Conservation (phyloP, 2,113 vertebrate species). For the Phoxinus phoxinus region DNA sequence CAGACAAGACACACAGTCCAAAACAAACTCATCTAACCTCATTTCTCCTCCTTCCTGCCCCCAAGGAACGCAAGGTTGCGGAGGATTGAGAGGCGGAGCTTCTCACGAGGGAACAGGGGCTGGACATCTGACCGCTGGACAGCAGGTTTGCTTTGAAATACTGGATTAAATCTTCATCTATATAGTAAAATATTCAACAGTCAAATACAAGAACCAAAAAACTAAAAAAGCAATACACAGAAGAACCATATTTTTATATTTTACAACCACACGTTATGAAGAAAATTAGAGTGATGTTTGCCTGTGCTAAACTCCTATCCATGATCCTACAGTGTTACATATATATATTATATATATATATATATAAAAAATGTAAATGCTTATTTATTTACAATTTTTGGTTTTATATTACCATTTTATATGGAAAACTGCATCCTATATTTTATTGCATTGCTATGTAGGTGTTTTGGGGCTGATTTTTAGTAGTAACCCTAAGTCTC, state of each 20-base stretch:
- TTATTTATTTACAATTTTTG: too few species aligned
- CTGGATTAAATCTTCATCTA: slow-evolving; percentile 83
- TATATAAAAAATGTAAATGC: too few species aligned
- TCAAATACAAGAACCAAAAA: slow-evolving; percentile 31
- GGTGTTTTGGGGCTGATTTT: neutral
- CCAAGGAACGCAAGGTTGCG: slow-evolving; percentile 71
- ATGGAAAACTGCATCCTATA: neutral
- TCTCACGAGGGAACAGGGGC: slow-evolving; percentile 82
- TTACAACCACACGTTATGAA: neutral
- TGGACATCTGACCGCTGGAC: slow-evolving; percentile 76
- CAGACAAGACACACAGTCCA: slow-evolving; percentile 6
- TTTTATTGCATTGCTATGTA: neutral
- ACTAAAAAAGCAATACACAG: neutral
- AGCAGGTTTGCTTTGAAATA: slow-evolving; percentile 80
- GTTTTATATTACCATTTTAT: neutral
- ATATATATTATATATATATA: too few species aligned
- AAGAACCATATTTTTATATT: neutral
- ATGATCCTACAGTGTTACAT: neutral
- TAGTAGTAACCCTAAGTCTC: neutral
- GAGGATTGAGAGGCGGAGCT: slow-evolving; percentile 81
- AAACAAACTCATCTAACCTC: slow-evolving; percentile 69
- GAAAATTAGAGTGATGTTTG: neutral
- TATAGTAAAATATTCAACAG: slow-evolving; percentile 54
- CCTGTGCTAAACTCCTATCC: neutral
- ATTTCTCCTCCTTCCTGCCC: slow-evolving; percentile 73